Base-by-base conservation (phyloP, 2,888 invertebrate genomes). In the Stenotaenia linearis region DNA sequence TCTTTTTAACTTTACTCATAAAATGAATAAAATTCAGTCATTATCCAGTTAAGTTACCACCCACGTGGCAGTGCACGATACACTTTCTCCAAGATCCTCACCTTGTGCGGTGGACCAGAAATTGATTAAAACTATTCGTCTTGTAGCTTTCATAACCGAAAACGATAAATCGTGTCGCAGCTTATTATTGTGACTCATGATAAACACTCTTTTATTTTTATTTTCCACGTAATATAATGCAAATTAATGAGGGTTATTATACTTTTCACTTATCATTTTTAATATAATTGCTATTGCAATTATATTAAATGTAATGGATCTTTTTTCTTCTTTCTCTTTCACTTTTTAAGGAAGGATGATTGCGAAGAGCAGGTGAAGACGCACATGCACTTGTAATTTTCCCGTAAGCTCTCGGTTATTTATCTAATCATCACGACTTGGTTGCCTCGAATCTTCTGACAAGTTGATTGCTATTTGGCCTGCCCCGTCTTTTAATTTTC, bases 361-460 rank as follows among this genome's bases (percentile, higher is more conserved):
- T 69, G 25, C 10, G 69, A 69, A 69, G 10, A 69, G 69, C 25
- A 28, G 69, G 50, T 21, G 50, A 50, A 50, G 18, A 50, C 69
- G 28, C 69, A 69, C 69, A 50, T 28, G 28, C 69, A 69, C 69
- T n/a, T 69, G 69, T 69, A 69, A 69, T 69, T 69, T 69, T 69
- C 69, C 15, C 28, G 69, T 69, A 69, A 69, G 69, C 69, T 28
- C 25, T 69, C 28, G 69, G 69, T 69, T 69, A 69, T 69, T 69
- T 69, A 69, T 69, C 69, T 69, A 69, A 69, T 69, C 69, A 69
- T 69, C 69, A 69, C 69, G 69, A 69, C 69, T 69, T 69, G 69
- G 23, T 69, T 69, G n/a, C 9, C 25, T 28, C 25, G 69, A 69
- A 69, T 69, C 69, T 69, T 69, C 69, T 69, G 69, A 69, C 69